Evolutionary conservation across 1,140 invertebrate species (phyloP), one percentile per base, ranked within the genome.

Genomic region (Caenorhabditis brenneri): DNA sequence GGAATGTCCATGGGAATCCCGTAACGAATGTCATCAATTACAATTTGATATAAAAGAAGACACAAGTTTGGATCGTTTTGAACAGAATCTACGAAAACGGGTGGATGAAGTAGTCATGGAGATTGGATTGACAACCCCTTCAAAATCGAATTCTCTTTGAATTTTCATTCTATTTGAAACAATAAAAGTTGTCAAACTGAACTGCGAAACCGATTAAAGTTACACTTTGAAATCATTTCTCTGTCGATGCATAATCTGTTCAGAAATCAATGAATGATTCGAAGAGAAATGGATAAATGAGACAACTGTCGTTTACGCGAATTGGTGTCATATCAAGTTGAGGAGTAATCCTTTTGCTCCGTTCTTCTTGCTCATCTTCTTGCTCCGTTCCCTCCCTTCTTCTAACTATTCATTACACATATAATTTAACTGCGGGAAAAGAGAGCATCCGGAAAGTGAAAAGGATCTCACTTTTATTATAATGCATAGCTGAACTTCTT

Each of bases 1-100:
- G 15, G 95, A 96, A 88, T 97, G 96, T 96, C 15, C 95, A 19
- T 78, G 80, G 24, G 88, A 88, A 15, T 88, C 84, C 12, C 55
- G 79, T 49, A 65, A 86, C 16, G 87, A 88, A 24, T 88, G 88
- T 65, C 58, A 48, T 24, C 46, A 85, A 22, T 48, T 88, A 27
- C 42, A 81, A 22, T 29, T 36, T 16, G 53, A 85, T 42, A 51
- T 81, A 9, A 78, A 88, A 19, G 69, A 58, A 4, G 88, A 88
- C 53, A 19, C 36, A n/a, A 87, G 85, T 36, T 49, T 88, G n/a
- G 87, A 88, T 74, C 22, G 33, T 48, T 88, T 42, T n/a, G 74
- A 33, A 5, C 33, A 65, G n/a, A 42, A 86, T 24, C 58, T 88
- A 4, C 58, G 51, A 42, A 51, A 82, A 81, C 81, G 85, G 58